phyloP scores from a whole-genome alignment of 2,113 vertebrate genomes.

The Sula dactylatra region DNA sequence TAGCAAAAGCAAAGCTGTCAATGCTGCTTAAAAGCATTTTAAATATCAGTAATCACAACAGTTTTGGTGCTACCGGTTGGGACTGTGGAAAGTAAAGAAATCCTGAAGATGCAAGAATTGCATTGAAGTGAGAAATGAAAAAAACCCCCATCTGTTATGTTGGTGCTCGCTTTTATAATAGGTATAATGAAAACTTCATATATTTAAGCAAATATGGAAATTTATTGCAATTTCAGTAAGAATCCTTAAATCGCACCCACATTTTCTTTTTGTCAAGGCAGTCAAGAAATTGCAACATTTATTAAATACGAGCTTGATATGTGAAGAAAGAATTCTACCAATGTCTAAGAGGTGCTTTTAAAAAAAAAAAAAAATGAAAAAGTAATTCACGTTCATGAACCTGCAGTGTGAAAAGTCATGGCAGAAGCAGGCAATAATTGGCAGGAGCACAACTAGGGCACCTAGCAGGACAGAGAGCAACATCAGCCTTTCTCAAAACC shows the following conservation, averaged over 20 bases:
- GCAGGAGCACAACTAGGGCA: not conserved
- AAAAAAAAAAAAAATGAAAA: not conserved
- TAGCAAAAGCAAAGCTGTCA: not conserved
- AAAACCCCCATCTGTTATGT: not conserved
- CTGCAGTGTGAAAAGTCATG: not conserved
- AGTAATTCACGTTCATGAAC: not conserved
- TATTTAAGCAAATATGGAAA: not conserved
- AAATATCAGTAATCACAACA: not conserved
- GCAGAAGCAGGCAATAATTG: not conserved
- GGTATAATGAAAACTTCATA: not conserved
- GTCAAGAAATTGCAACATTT: not conserved
- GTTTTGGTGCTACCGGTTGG: not conserved
- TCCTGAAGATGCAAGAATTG: not conserved
- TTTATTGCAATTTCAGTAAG: not conserved
- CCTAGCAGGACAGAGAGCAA: not conserved
- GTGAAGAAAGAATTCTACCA: not conserved
- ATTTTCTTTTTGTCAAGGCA: not conserved
- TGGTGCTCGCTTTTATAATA: accelerated
- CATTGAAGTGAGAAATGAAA: not conserved
- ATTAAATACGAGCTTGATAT: not conserved
- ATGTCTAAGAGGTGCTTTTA: not conserved
- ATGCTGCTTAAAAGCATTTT: not conserved
- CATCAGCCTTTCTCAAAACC: not conserved
- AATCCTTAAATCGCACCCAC: not conserved
- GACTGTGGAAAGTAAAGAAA: not conserved